Conservation (phyloP, 2,888 invertebrate species). For the Ganaspis brasiliensis region DNA sequence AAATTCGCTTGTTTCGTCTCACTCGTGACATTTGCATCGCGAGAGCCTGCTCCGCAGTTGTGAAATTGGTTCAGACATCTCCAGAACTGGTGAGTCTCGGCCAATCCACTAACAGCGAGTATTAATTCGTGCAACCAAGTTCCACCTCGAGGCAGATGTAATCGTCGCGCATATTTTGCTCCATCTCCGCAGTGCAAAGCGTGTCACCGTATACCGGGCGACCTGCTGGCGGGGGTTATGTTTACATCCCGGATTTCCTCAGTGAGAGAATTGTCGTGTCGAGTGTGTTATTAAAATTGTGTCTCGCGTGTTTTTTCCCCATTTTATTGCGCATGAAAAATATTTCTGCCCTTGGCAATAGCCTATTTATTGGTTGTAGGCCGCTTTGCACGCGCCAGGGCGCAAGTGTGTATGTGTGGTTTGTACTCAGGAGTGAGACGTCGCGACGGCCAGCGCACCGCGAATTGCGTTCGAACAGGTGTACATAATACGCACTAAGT, state of each 20-base stretch:
- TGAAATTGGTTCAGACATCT: neutral
- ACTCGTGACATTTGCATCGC: constrained; percentile 1
- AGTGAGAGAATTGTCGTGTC: constrained; percentile 29
- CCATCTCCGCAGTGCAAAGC: constrained; percentile 30
- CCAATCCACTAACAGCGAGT: neutral
- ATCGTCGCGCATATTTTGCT: constrained; percentile 58
- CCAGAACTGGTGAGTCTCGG: neutral
- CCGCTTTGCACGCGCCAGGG: constrained; percentile 56
- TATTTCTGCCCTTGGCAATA: constrained; percentile 78
- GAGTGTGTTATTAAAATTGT: constrained; percentile 47
- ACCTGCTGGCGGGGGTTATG: constrained; percentile 15
- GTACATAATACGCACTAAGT: constrained; percentile 40
- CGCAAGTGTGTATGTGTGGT: constrained; percentile 59
- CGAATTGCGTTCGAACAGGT: constrained; percentile 45
- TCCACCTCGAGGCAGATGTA: constrained; percentile 66
- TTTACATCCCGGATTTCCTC: constrained; percentile 19
- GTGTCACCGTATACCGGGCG: constrained; percentile 30
- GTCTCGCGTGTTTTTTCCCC: constrained; percentile 52
- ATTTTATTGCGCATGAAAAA: constrained; percentile 80
- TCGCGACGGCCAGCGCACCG: constrained; percentile 41
- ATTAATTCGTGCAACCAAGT: constrained; percentile 48
- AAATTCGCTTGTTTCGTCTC: constrained; percentile 38
- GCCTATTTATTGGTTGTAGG: constrained; percentile 67
- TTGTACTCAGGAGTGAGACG: constrained; percentile 28
- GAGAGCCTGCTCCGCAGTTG: constrained; percentile 8